Evolutionary conservation across 2,113 vertebrate species (phyloP).

Genomic region (Psephotus haematonotus): DNA sequence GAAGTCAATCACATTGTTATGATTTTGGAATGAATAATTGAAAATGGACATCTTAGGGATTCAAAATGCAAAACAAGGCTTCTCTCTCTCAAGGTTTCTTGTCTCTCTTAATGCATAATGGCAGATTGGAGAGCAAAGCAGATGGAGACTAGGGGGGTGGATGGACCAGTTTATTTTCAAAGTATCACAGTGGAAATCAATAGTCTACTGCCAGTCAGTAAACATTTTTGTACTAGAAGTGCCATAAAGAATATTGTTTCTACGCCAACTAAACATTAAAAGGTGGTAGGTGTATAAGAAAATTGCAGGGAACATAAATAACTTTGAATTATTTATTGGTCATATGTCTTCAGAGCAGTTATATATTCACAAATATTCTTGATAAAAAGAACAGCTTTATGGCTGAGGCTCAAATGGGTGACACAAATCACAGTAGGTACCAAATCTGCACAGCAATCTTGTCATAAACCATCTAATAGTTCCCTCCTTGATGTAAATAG

Average conservation of each 20-base stretch:
- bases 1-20: background rate
- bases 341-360: constrained; percentile 71
- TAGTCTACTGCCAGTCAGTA: constrained; percentile 61
- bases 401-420: constrained; percentile 62
- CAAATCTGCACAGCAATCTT: constrained; percentile 52
- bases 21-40: background rate
- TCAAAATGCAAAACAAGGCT: background rate
- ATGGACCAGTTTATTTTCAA: background rate
- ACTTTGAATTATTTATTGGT: constrained; percentile 81
- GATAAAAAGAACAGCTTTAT: constrained; percentile 71
- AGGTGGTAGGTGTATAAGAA: constrained; percentile 61
- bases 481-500: constrained; percentile 8
- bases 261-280: constrained; percentile 68
- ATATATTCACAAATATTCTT: constrained; percentile 69
- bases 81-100: background rate
- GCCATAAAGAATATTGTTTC: constrained; percentile 71
- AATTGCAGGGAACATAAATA: constrained; percentile 69
- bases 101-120: background rate
- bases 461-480: constrained; percentile 52
- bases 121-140: background rate
- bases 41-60: background rate
- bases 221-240: constrained; percentile 69
- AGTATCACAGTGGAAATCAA: background rate
- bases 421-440: constrained; percentile 72
- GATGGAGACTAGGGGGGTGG: background rate